Conservation (phyloP, 2,888 invertebrate species). For the Macrophya annulata region DNA sequence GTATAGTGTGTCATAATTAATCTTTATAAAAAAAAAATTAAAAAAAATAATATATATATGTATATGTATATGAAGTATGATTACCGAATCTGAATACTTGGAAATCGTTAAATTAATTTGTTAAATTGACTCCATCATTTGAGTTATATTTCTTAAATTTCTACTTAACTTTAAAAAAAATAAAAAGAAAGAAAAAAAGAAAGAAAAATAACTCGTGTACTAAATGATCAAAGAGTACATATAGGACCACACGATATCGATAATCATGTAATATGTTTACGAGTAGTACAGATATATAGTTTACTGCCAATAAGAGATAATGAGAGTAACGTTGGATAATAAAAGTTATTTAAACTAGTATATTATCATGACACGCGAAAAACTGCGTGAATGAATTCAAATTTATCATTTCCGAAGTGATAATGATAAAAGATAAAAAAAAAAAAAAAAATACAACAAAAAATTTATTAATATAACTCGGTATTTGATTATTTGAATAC, state of each 20-base stretch:
- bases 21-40: too few relatives aligned
- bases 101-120: not conserved
- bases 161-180: not conserved
- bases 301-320: not conserved
- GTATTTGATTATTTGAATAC: not conserved
- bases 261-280: conserved; percentile 32
- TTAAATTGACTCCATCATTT: not conserved
- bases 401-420: conserved; percentile 40
- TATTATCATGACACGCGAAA: conserved; percentile 6
- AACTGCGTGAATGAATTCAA: conserved; percentile 2
- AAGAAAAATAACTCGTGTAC: not conserved
- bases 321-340: not conserved
- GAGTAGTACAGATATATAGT: not conserved
- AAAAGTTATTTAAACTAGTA: not conserved
- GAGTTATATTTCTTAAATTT: not conserved
- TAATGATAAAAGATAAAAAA: not conserved
- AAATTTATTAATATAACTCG: not conserved
- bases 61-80: too few relatives aligned
- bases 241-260: not conserved
- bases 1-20: too few relatives aligned
- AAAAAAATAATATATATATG: too few relatives aligned
- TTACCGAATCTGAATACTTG: not conserved
- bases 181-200: not conserved
- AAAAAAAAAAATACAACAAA: not conserved
- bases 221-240: not conserved